Evolutionary conservation across 2,888 invertebrate species (phyloP), one percentile per base, ranked within the genome.

Genomic region (Acanthosepion pharaonis): DNA sequence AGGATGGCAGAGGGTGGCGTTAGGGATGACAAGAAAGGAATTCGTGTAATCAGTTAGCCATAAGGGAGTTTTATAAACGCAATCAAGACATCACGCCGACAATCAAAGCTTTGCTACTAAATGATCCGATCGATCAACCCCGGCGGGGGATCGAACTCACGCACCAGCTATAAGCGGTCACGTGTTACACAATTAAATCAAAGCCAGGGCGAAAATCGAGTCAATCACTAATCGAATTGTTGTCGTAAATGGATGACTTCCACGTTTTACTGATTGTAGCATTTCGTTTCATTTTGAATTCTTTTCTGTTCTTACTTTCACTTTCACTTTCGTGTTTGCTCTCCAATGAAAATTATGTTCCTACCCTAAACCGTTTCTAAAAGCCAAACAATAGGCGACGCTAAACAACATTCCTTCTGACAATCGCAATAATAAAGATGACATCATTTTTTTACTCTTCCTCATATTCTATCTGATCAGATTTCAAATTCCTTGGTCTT

Each of bases 101-200:
- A 78, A 78, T 78, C 78, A 78, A 78, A 78, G n/a, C 78, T 78
- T n/a, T 78, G 78, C n/a, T 78, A 78, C 78, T 78, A 78, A 78
- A 78, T 78, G 78, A 78, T 78, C 78, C 28, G 78, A 78, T 78
- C 78, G 78, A 78, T 78, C 78, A 78, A 28, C 78, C 78, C 78
- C 78, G 8, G 28, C 28, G 28, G 78, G 78, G 78, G n/a, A 78
- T 78, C 78, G 78, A 78, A 78, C 78, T 78, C 78, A 28, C 78
- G 78, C 78, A 78, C 78, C 78, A 78, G 11, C 28, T 78, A 9
- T 78, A 28, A n/a, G n/a, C 78, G 78, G 78, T 78, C 78, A n/a
- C 78, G 78, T 78, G 78, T 78, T 78, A 78, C 28, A 78, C 78
- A 78, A 78, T 78, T 78, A 78, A 78, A 78, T 78, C 78, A 78